These are phyloP conservation scores for Acropternis orthonyx DNA, from an alignment of 2,797 vertebrate species.

Conservation along the genomic window DNA sequence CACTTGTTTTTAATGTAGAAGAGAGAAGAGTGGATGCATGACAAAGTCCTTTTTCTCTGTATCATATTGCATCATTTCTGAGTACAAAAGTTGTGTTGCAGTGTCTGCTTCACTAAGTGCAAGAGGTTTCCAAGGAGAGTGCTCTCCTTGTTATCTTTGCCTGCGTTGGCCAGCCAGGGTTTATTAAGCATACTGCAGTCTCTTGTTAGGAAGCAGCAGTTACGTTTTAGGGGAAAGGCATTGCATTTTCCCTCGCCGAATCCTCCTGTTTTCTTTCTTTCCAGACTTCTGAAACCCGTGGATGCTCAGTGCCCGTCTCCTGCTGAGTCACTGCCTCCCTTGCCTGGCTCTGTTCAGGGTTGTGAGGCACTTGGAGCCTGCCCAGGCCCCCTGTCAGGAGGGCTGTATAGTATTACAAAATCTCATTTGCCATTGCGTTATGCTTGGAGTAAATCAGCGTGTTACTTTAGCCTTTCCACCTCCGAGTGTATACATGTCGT, in stretches of 20 bases:
- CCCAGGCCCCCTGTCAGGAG: neutral
- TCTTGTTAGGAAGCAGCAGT: neutral
- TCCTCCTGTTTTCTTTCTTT: neutral
- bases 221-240: neutral
- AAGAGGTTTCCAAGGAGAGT: neutral
- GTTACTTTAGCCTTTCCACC: constrained; percentile 46
- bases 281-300: neutral
- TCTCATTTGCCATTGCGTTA: neutral
- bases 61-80: neutral
- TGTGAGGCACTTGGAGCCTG: neutral
- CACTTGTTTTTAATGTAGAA: neutral
- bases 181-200: neutral
- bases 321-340: constrained; percentile 28
- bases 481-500: neutral
- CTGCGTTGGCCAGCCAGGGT: neutral
- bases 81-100: neutral
- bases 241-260: neutral
- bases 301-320: neutral
- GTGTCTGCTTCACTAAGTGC: neutral
- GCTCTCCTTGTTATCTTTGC: accelerated
- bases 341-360: neutral
- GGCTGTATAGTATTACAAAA: constrained; percentile 13
- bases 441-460: neutral
- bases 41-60: neutral
- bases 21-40: neutral